Base-by-base conservation (phyloP, 2,888 invertebrate genomes). In the Helobdella robusta region DNA sequence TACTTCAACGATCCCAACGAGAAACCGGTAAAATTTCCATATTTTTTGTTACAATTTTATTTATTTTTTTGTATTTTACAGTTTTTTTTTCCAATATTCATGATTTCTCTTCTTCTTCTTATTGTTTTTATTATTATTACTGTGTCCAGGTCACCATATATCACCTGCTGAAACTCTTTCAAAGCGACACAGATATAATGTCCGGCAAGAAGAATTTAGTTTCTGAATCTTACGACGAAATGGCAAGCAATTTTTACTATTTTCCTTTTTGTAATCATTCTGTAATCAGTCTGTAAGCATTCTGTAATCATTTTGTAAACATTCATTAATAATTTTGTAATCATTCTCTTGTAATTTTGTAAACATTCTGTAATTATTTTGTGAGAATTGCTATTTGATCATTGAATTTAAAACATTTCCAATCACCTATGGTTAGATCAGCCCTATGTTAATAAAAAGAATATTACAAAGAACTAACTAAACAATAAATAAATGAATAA, bases 1-100 rank as follows among this genome's bases (percentile, higher is more conserved):
- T 92, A 91, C 79, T 98, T 98, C 74, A 88, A 89, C 76, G 97
- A 98, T 82, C 89, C 91, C 0, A 92, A 91, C 75, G 98, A 94
- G 80, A 84, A 90, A 77, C 89, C 92, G 20, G 91, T 91, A 79
- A 85, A 85, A 83, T 61, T 18, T 20, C 35, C 15, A 23, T 6
- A 3, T 30, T 34, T 54, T n/a, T 15, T 40, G 8, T 40, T 15
- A 40, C 15, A 15, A 40, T 40, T 63, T 5, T 18, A 3, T 54
- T 54, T 5, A 34, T 54, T 30, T 28, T 56, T 28, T 5, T 32
- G 34, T 34, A 5, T 18, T 11, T 30, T 20, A n/a, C 6, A 64
- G 20, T 52, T 1, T 3, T 32, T 35, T 20, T 18, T 40, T 8
- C 40, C 40, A 15, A 11, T 18, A 40, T 40, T 18, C 8, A 11